Evolutionary conservation across 2,797 vertebrate genomes (phyloP).

Genomic region (Xerus rutilus): DNA sequence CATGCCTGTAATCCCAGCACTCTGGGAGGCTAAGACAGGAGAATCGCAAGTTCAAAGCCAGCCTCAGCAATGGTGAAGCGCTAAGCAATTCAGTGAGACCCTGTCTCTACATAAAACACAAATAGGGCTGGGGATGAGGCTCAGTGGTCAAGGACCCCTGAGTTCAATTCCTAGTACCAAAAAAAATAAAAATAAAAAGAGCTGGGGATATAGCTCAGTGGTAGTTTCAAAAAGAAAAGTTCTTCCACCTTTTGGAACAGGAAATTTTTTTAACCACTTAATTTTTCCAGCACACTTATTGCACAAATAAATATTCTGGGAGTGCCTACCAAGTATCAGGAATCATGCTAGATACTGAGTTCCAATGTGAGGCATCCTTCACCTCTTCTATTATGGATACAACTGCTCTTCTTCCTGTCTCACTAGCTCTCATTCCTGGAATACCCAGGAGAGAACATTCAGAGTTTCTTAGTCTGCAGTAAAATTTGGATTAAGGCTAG

Average conservation of each 20-base stretch:
- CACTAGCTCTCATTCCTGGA: neutral
- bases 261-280: neutral
- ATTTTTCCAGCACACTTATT: neutral
- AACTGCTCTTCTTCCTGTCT: neutral
- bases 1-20: no score
- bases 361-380: neutral
- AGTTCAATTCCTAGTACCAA: no score
- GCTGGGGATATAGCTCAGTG: no score
- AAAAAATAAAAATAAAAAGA: no score
- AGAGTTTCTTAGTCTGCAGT: neutral
- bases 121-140: no score
- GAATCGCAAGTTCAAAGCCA: no score
- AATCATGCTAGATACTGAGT: neutral
- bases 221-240: no score
- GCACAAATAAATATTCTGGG: neutral
- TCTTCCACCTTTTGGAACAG: neutral
- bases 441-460: neutral
- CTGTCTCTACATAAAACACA: no score
- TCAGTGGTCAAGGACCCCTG: no score
- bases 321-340: neutral
- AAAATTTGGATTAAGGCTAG: neutral
- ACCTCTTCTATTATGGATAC: neutral
- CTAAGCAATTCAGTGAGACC: no score
- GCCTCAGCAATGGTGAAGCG: no score
- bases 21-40: no score